Evolutionary conservation across 1,140 invertebrate species (phyloP).

Genomic region (Apocrypta bakeri): DNA sequence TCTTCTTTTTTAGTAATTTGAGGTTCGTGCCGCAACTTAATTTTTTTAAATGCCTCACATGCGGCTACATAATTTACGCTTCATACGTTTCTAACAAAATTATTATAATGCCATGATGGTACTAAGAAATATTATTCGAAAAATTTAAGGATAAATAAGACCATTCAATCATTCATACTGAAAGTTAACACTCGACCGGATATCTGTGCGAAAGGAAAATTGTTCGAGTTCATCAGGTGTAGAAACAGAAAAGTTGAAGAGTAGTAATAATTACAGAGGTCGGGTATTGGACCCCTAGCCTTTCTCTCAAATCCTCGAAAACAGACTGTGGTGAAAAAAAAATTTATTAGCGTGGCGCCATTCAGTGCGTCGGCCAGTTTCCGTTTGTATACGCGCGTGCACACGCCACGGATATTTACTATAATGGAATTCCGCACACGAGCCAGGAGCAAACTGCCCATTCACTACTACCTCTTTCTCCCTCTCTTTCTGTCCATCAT

Average conservation of each 20-base stretch:
- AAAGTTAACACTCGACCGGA: not conserved
- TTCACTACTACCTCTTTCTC: conserved; percentile 12
- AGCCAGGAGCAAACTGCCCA: not conserved
- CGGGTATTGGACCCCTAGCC: not conserved
- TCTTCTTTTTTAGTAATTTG: conserved; percentile 59
- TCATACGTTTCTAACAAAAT: not conserved
- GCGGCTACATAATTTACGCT: conserved; percentile 20
- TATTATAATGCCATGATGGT: not conserved
- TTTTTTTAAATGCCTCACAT: conserved; percentile 39
- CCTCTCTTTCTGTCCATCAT: not conserved
- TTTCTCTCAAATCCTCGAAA: not conserved
- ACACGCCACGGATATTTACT: conserved; percentile 16
- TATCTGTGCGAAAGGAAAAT: not conserved
- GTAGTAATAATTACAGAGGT: conserved; percentile 12
- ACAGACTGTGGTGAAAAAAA: not conserved
- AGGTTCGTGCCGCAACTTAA: conserved; percentile 48
- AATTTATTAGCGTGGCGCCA: not conserved
- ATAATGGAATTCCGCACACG: conserved; percentile 4
- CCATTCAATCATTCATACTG: conserved; percentile 1
- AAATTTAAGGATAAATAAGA: not conserved
- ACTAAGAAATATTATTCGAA: no score
- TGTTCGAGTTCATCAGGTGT: not conserved
- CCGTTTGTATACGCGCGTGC: not conserved
- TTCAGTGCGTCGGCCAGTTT: not conserved
- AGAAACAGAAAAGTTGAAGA: not conserved